Percentiles rank a stretch among this genome's conserved stretches.
These are phyloP conservation scores for Aricia agestis DNA, from an alignment of 1,140 invertebrate species.

Conservation along the genomic window DNA sequence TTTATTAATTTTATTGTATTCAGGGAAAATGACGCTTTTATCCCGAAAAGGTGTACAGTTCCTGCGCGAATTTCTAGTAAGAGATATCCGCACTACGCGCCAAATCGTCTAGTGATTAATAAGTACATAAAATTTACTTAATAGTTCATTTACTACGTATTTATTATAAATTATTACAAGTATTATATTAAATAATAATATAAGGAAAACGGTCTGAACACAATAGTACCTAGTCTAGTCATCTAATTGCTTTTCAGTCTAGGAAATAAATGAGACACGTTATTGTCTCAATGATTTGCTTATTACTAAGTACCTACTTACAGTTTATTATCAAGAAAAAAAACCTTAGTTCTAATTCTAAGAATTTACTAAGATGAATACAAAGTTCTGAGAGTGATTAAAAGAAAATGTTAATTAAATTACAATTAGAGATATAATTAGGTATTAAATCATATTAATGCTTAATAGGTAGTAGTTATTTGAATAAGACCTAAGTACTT, in stretches of 20 bases:
- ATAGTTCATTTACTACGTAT: not conserved
- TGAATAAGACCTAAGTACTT: no score
- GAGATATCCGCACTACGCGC: no score
- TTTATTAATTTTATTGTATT: no score
- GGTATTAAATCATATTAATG: no score
- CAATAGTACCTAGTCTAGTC: not conserved
- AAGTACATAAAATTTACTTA: not conserved
- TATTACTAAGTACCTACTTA: no score
- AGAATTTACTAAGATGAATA: not conserved
- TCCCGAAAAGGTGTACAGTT: no score
- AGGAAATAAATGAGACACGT: not conserved
- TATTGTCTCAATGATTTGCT: not conserved
- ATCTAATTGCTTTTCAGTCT: conserved; percentile 9
- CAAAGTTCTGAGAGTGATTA: not conserved
- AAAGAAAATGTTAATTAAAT: not conserved
- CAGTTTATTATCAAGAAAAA: not conserved
- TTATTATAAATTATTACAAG: not conserved
- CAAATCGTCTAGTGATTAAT: no score
- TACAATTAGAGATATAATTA: no score
- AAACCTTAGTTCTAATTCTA: not conserved
- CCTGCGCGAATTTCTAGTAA: no score
- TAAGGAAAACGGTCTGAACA: not conserved
- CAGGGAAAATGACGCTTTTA: no score
- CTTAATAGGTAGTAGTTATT: no score
- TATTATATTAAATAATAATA: not conserved